Base-by-base conservation (phyloP, 2,113 vertebrate species). In the Astur gentilis region DNA sequence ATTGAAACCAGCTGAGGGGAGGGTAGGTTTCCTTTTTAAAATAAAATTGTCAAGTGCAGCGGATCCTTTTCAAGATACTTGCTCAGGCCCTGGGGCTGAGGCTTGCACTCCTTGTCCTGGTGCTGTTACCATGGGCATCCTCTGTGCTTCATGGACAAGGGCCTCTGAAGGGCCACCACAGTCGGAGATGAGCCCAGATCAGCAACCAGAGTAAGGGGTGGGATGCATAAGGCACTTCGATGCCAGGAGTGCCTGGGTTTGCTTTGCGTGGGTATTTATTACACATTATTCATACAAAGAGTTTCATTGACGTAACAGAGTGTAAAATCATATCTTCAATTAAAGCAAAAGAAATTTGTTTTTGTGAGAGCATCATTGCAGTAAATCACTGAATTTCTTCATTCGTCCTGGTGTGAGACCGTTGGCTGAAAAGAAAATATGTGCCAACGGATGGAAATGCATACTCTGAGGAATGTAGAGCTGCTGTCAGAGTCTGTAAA, bases 1-100 rank as follows among this genome's bases (percentile, higher is more conserved):
- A 88, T 87, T 92, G 90, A 71, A 94, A 93, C 52, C 70, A 90
- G 75, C 88, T 93, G 61, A 85, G 65, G 52, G 57, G 66, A 73
- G 76, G 50, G 61, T 12, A 70, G 25, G 36, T 16, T 77, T 75
- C 16, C 16, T 20, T 45, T 60, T 45, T 7, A 4, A 66, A 49
- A 62, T 82, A 27, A 90, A 90, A 60, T 67, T 57, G 31, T 76
- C 36, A 61, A 29, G 70, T 5, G 0, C 65, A 79, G 77, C 87
- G 82, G 87, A 82, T 92, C 25, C 38, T 67, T 71, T 75, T 58
- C 31, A 26, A 17, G 31, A 32, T 18, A 16, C 21, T 91, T n/a
- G 40, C 82, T 94, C 40, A 21, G 38, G 50, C 50, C 38, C 16
- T 29, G 34, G 36, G 40, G 40, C 80, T 50, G 9, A 7, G 42